A percentile compares a stretch with the other conserved stretches of the same genome.
Evolutionary conservation across 2,113 vertebrate genomes (phyloP).

Genomic region (Nansenia antarctica): DNA sequence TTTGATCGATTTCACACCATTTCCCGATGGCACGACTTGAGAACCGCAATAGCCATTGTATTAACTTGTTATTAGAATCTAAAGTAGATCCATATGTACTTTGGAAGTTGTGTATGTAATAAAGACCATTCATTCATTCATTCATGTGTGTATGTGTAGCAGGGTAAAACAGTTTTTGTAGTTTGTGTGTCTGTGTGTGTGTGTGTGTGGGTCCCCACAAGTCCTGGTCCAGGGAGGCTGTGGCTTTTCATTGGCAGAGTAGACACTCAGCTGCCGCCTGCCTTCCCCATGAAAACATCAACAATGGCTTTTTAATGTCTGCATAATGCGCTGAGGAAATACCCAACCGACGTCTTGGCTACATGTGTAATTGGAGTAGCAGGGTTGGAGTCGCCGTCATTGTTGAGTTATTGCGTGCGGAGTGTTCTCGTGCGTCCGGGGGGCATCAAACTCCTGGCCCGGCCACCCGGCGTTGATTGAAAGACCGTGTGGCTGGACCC

Average conservation of each 20-base stretch:
- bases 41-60: background rate
- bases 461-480: conserved; percentile 30
- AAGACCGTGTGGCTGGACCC: conserved; percentile 19
- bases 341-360: conserved; percentile 53
- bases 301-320: conserved; percentile 38
- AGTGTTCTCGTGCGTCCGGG: conserved; percentile 34
- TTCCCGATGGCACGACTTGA: conserved; percentile 43
- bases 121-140: too few species aligned
- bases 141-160: background rate
- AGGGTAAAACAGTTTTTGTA: too few species aligned
- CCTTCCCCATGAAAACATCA: conserved; percentile 57
- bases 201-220: background rate
- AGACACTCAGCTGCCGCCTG: conserved; percentile 49
- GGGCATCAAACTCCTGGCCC: conserved; percentile 29
- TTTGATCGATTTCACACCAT: conserved; percentile 31
- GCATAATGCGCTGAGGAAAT: conserved; percentile 54
- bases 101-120: too few species aligned
- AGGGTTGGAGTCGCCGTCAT: conserved; percentile 42
- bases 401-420: conserved; percentile 41
- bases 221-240: too few species aligned
- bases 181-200: conserved; percentile 12
- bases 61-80: background rate
- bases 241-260: conserved; percentile 54
- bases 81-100: background rate
- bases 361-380: background rate